Conservation (phyloP, 2,113 vertebrate genomes). For the Phylloscopus trochiloides region DNA sequence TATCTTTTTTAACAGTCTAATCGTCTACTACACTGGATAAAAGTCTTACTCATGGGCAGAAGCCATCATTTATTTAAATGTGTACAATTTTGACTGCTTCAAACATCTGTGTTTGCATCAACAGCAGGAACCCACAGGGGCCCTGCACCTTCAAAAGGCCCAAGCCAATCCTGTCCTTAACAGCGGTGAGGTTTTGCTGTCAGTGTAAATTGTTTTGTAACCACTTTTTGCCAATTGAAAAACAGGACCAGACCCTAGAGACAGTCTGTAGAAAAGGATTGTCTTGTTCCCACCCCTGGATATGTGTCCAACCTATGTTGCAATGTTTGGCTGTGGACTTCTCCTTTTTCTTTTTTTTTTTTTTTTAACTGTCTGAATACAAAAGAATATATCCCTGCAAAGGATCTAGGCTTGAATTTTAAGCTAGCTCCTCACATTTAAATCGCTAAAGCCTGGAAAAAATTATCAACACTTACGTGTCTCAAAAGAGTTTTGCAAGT, state of each 20-base stretch:
- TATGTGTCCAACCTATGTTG: slow-evolving; percentile 39
- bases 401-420: neutral
- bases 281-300: slow-evolving; percentile 31
- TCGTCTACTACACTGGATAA: neutral
- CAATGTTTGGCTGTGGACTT: slow-evolving; percentile 38
- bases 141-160: neutral
- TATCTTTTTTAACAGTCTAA: neutral
- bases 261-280: neutral
- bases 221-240: neutral
- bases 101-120: neutral
- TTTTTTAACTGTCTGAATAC: neutral
- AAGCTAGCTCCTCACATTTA: neutral
- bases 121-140: neutral
- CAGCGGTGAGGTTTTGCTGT: neutral
- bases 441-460: neutral
- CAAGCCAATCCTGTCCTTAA: neutral
- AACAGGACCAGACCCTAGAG: slow-evolving; percentile 15
- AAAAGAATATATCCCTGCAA: neutral
- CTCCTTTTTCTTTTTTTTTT: neutral
- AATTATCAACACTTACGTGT: neutral
- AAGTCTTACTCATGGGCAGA: neutral
- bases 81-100: neutral
- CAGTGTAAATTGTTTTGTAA: neutral
- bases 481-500: neutral
- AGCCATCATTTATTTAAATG: neutral